Conservation (phyloP, 2,888 invertebrate species). For the Sinotaia quadrata region DNA sequence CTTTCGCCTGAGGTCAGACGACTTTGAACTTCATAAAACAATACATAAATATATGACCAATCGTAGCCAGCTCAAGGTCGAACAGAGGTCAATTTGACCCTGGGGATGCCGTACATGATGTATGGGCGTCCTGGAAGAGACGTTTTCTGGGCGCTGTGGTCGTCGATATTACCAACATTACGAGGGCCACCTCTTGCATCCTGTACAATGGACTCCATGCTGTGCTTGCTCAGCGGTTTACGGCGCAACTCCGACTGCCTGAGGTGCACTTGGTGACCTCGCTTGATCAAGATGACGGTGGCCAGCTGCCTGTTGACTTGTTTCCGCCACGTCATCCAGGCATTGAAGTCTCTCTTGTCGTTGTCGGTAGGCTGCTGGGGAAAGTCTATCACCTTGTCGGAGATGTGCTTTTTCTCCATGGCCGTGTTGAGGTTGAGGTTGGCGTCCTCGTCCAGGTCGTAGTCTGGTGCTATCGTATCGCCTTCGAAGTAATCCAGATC, state of each 20-base stretch:
- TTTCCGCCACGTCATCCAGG: slow-evolving; percentile 43
- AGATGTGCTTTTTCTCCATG: slow-evolving; percentile 29
- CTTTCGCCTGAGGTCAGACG: no score
- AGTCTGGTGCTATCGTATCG: slow-evolving; percentile 31
- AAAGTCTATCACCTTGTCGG: slow-evolving; percentile 29
- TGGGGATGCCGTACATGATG: slow-evolving; percentile 45
- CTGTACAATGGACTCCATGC: slow-evolving; percentile 34
- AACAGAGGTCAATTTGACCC: slow-evolving; percentile 30
- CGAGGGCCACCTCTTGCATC: slow-evolving; percentile 18
- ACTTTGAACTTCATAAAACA: no score
- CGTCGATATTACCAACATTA: not conserved
- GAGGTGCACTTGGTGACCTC: slow-evolving; percentile 32
- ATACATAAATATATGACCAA: no score
- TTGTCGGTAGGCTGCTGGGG: slow-evolving; percentile 21
- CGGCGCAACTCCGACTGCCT: slow-evolving; percentile 30
- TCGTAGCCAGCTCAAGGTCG: not conserved
- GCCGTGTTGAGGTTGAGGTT: slow-evolving; percentile 20
- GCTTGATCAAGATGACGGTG: slow-evolving; percentile 33
- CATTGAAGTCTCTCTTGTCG: slow-evolving; percentile 32
- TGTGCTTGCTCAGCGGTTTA: slow-evolving; percentile 31
- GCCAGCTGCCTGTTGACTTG: slow-evolving; percentile 41
- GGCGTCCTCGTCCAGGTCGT: slow-evolving; percentile 24
- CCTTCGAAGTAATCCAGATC: slow-evolving; percentile 16
- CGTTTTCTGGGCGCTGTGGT: slow-evolving; percentile 20
- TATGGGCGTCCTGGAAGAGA: slow-evolving; percentile 38